These are phyloP conservation scores for Drosophila algonquin DNA, from an alignment of 2,888 invertebrate genomes.

Conservation along the genomic window DNA sequence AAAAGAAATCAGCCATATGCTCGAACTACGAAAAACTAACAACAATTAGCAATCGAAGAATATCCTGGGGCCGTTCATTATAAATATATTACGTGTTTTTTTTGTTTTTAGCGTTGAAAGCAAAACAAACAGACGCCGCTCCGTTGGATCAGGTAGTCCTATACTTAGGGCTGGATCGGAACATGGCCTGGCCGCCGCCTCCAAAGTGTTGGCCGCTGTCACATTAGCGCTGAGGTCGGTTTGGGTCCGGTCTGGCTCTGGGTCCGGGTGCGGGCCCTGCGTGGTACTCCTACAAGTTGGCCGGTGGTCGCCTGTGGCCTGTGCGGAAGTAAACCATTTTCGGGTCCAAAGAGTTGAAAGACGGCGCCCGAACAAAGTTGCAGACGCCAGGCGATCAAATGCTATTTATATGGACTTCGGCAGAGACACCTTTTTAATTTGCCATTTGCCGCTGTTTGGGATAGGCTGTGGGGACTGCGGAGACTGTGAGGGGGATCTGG, in stretches of 20 bases:
- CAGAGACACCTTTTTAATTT: constrained; percentile 78
- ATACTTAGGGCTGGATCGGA: constrained; percentile 28
- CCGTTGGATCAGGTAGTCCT: constrained; percentile 36
- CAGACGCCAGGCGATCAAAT: constrained; percentile 66
- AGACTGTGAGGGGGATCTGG: too few species aligned
- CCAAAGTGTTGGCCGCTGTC: constrained; percentile 75
- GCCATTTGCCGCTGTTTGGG: constrained; percentile 58
- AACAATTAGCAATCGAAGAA: constrained; percentile 59
- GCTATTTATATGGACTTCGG: constrained; percentile 69
- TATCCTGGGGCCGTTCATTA: constrained; percentile 69
- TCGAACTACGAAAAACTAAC: constrained; percentile 56
- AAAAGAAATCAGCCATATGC: constrained; percentile 55
- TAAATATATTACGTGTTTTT: constrained; percentile 72
- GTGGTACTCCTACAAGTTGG: constrained; percentile 65
- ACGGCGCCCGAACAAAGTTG: constrained; percentile 74
- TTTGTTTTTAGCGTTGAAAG: constrained; percentile 48
- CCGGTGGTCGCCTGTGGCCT: constrained; percentile 54
- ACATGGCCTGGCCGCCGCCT: constrained; percentile 23
- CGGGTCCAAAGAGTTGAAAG: constrained; percentile 60
- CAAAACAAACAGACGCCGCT: constrained; percentile 73
- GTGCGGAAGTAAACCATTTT: constrained; percentile 76
- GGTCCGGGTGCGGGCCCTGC: background rate
- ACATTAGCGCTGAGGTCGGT: constrained; percentile 60
- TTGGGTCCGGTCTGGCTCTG: background rate
- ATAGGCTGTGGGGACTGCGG: background rate